These are phyloP conservation scores for Leucophenga varia DNA, from an alignment of 1,140 invertebrate species.

Conservation along the genomic window DNA sequence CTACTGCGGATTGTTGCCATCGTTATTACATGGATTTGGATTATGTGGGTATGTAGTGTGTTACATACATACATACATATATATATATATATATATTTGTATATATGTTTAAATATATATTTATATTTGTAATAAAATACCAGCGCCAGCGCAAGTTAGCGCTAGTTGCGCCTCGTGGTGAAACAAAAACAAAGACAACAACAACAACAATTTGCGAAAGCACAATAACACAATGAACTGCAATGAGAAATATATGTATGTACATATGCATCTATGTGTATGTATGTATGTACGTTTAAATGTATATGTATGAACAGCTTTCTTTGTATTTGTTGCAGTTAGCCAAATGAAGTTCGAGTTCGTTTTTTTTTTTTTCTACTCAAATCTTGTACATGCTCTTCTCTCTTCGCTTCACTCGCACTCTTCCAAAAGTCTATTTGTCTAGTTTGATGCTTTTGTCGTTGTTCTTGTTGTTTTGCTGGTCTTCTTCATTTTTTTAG, in stretches of 20 bases:
- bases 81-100: too few relatives aligned
- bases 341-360: too few relatives aligned
- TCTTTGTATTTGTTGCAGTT: too few relatives aligned
- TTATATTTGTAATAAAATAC: too few relatives aligned
- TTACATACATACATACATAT: slow-evolving; percentile 9
- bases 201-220: slow-evolving; percentile 3
- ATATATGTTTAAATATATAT: too few relatives aligned
- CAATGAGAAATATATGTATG: slow-evolving; percentile 30
- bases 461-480: not conserved
- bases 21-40: slow-evolving; percentile 2
- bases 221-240: slow-evolving; percentile 53
- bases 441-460: not conserved
- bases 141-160: too few relatives aligned
- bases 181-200: slow-evolving; percentile 1
- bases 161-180: too few relatives aligned
- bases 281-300: slow-evolving; percentile 1
- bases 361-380: slow-evolving; percentile 18
- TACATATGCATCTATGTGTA: slow-evolving; percentile 2
- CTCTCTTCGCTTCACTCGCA: slow-evolving; percentile 9
- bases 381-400: slow-evolving; percentile 10
- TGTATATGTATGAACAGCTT: not conserved
- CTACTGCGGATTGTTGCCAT: too few relatives aligned
- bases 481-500: not conserved
- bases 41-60: slow-evolving; percentile 48
- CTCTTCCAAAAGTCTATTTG: slow-evolving; percentile 22